Evolutionary conservation across 2,797 vertebrate genomes (phyloP).

Genomic region (Poecilia wingei): DNA sequence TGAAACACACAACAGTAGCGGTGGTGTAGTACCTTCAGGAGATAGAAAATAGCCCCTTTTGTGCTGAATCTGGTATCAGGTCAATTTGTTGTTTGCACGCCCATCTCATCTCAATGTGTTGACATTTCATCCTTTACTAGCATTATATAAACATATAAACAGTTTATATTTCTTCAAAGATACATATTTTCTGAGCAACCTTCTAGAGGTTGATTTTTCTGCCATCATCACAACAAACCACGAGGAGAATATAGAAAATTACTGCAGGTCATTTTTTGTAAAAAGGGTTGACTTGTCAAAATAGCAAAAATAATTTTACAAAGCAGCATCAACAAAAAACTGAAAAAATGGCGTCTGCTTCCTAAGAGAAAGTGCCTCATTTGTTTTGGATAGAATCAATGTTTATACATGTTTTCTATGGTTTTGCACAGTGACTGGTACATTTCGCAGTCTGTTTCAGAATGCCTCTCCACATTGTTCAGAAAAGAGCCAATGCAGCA

Average conservation of each 20-base stretch:
- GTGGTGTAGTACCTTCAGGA: neutral
- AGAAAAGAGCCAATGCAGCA: constrained; percentile 5
- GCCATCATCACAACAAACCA: neutral
- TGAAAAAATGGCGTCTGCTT: neutral
- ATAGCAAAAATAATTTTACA: neutral
- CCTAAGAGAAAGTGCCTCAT: neutral
- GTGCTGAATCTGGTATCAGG: neutral
- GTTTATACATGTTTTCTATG: neutral
- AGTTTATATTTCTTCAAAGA: neutral
- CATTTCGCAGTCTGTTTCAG: constrained; percentile 4
- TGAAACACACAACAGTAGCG: neutral
- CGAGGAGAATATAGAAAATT: neutral
- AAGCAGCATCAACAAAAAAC: neutral
- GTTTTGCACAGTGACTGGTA: neutral
- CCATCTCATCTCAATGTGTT: neutral
- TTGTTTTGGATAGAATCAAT: neutral
- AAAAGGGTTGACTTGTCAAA: neutral
- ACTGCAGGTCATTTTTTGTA: neutral
- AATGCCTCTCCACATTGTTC: constrained; percentile 10
- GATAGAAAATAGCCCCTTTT: neutral
- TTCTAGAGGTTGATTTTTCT: neutral
- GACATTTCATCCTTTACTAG: neutral
- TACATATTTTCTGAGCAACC: neutral
- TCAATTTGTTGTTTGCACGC: neutral
- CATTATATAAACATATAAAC: neutral